Evolutionary conservation across 2,888 invertebrate genomes (phyloP).

Genomic region (Cephus spinipes): DNA sequence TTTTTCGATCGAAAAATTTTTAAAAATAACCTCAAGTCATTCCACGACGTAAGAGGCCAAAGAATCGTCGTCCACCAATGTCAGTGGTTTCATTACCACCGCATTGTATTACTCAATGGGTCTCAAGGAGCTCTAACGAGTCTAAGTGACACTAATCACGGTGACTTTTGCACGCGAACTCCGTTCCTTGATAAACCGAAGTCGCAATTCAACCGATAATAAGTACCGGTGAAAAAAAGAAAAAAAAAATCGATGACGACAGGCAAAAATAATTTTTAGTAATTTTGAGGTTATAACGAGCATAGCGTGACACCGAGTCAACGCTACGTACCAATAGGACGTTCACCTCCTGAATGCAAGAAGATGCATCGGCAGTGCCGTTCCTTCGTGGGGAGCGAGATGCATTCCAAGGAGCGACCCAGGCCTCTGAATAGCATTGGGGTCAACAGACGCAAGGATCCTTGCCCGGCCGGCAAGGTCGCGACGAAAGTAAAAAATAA

Average conservation of each 20-base stretch:
- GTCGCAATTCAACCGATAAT: neutral
- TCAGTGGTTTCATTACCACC: neutral
- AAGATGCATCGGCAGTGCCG: constrained; percentile 16
- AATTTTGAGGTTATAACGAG: neutral
- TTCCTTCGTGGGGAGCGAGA: neutral
- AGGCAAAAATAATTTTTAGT: neutral
- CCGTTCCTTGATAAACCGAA: neutral
- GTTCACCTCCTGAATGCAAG: constrained; percentile 37
- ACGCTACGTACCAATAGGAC: constrained; percentile 23
- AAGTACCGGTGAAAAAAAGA: neutral
- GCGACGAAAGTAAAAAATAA: constrained; percentile 55
- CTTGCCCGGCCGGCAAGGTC: constrained; percentile 61
- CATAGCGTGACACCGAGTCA: neutral
- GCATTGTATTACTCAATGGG: constrained; percentile 2
- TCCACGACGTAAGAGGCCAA: neutral
- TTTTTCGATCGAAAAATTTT: neutral
- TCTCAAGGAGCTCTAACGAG: neutral
- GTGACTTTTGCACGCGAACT: neutral
- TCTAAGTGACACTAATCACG: constrained; percentile 3
- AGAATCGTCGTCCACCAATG: neutral
- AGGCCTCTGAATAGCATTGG: constrained; percentile 22
- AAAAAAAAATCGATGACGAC: neutral
- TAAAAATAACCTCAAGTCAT: neutral
- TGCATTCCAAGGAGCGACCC: constrained; percentile 1
- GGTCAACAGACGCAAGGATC: constrained; percentile 61